Base-by-base conservation (phyloP, 2,797 vertebrate species). In the Sebastes diaconus region DNA sequence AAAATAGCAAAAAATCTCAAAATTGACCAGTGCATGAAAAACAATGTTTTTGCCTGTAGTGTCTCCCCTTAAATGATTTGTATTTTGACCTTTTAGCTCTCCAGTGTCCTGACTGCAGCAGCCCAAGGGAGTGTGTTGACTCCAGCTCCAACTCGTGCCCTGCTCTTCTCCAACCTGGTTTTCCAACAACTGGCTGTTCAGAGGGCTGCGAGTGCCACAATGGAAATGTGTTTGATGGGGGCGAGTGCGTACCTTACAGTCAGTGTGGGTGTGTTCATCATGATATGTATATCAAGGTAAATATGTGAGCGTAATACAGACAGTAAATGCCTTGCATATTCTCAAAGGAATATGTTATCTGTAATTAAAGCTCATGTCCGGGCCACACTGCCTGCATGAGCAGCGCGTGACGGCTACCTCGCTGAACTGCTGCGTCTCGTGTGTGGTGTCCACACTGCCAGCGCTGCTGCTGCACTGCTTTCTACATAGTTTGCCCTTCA, bases 211-310 rank as follows among this genome's bases (percentile, higher is more conserved):
- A 79, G 68, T 91, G 88, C 16, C 30, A 77, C 5, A 9, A 65
- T 2, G 75, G 79, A 6, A 87, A 84, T 34, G 76, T 91, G 46
- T 79, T 84, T 76, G 81, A 89, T 1, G 64, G 67, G 12, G 54
- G 7, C 6, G 12, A 82, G 25, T 92, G 91, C 12, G 54, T 86
- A 14, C 25, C 18, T 1, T 46, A 77, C 1, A 42, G 64, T 36
- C 57, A 75, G 18, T 93, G 91, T n/a, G 90, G 91, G 25, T 91
- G 88, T 34, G 14, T 68, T 20, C 72, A 76, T 16, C 29, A 72
- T 3, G 83, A 80, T 18, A 10, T 3, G 29, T 91, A 93, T 60
- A 80, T 91, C 27, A 80, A 93, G 82, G 88, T 93, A 81, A 75
- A 16, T 59, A 13, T 24, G 20, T 1, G 64, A 12, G 32, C 11